These are phyloP conservation scores for Hypercompe scribonia DNA, from an alignment of 2,888 invertebrate species.

Conservation along the genomic window DNA sequence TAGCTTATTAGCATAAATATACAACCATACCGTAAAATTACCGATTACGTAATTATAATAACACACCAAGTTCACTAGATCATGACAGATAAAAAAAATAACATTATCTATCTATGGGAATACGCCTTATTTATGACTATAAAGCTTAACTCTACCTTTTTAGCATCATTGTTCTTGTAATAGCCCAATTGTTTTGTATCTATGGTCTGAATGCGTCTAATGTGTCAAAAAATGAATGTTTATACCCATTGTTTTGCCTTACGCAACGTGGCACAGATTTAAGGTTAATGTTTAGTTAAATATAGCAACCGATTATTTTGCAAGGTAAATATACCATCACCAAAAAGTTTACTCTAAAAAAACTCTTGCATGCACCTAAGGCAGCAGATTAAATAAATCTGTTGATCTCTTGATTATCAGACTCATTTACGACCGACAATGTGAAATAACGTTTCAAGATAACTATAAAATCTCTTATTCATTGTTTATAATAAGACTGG, in stretches of 20 bases:
- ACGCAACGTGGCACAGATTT: conserved; percentile 12
- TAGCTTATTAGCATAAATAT: background rate
- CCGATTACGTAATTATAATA: conserved; percentile 4
- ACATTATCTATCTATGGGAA: conserved; percentile 43
- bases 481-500: background rate
- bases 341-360: background rate
- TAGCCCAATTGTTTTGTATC: conserved; percentile 30
- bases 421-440: no score
- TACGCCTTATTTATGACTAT: conserved; percentile 25
- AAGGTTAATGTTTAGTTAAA: conserved; percentile 16
- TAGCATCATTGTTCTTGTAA: conserved; percentile 22
- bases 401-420: background rate
- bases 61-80: conserved; percentile 23
- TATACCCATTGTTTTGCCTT: conserved; percentile 13
- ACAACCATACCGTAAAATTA: background rate
- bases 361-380: background rate
- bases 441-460: background rate
- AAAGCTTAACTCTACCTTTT: conserved; percentile 15
- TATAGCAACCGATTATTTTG: conserved; percentile 11
- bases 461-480: background rate
- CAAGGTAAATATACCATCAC: conserved; percentile 9
- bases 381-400: background rate
- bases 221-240: conserved; percentile 1
- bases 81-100: conserved; percentile 31
- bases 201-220: conserved; percentile 7